phyloP scores from a whole-genome alignment of 2,113 vertebrate species.

The Myodes glareolus region DNA sequence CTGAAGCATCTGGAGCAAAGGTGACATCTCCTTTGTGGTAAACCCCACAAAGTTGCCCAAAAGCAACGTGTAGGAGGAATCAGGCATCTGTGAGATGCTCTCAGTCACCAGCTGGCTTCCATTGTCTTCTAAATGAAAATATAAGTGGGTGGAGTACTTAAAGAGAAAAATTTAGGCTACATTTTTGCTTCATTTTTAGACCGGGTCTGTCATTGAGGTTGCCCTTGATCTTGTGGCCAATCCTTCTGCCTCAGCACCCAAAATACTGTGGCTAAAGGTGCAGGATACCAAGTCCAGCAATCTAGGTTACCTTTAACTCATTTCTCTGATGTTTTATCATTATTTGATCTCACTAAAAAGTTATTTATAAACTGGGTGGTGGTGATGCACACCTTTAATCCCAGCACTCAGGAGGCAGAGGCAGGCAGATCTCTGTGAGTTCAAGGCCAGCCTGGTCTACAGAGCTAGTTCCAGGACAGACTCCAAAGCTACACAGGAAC shows the following conservation, averaged over 20 bases:
- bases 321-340: conserved; percentile 18
- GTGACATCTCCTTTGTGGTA: conserved; percentile 4
- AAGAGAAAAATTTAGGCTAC: neutral
- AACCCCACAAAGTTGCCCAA: neutral
- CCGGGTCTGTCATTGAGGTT: neutral
- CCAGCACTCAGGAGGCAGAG: no score
- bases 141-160: conserved; percentile 7
- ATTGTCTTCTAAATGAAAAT: conserved; percentile 45
- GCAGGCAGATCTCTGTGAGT: no score
- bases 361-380: neutral
- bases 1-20: conserved; percentile 24
- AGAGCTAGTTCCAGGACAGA: no score
- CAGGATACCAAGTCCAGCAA: neutral
- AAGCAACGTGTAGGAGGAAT: neutral
- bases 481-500: no score
- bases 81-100: neutral
- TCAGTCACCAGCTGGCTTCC: neutral
- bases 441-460: no score
- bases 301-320: conserved; percentile 48
- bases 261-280: neutral
- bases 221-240: neutral
- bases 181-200: neutral
- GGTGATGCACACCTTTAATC: no score
- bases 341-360: neutral
- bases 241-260: neutral